phyloP scores from a whole-genome alignment of 2,797 vertebrate genomes.

The Sarcoramphus papa region DNA sequence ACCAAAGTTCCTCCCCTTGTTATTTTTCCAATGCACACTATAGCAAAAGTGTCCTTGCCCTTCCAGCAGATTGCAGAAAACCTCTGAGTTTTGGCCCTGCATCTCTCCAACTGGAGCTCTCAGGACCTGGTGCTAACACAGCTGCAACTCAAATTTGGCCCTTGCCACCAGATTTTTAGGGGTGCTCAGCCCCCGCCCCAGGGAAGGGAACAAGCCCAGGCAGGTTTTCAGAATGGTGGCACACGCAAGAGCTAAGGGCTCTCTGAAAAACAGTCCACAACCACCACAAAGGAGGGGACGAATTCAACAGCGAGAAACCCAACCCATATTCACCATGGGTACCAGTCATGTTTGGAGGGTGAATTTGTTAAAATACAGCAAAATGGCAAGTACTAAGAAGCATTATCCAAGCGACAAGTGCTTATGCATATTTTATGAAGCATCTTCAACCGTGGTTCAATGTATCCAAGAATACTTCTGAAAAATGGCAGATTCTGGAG shows the following conservation, averaged over 20 bases:
- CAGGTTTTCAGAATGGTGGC: neutral
- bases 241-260: neutral
- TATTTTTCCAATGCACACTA: neutral
- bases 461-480: slow-evolving; percentile 61
- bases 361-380: neutral
- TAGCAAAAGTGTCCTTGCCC: neutral
- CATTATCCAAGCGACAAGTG: slow-evolving; percentile 12
- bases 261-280: neutral
- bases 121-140: neutral
- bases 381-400: neutral
- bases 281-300: neutral
- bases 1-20: neutral
- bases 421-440: slow-evolving; percentile 64
- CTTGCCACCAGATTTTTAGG: neutral
- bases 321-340: neutral
- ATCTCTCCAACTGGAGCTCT: neutral
- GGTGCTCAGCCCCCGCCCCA: neutral
- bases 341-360: neutral
- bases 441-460: slow-evolving; percentile 45
- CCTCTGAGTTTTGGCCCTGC: neutral
- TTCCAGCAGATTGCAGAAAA: neutral
- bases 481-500: slow-evolving; percentile 52
- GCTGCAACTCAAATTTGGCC: neutral
- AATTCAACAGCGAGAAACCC: neutral
- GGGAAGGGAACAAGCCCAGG: neutral